Conservation (phyloP, 2,113 vertebrate genomes). For the Terrapene triunguis region DNA sequence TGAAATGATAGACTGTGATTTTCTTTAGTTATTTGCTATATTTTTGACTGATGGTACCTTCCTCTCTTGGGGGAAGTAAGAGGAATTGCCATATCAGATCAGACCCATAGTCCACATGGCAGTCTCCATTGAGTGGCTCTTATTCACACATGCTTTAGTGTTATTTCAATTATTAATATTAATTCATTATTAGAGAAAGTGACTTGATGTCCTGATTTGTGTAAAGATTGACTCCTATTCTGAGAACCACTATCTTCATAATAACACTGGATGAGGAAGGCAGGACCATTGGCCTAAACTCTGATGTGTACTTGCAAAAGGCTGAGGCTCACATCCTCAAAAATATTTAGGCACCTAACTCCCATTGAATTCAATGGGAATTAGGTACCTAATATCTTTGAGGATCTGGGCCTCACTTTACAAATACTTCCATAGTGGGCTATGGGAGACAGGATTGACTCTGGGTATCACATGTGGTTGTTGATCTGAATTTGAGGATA, state of each 20-base stretch:
- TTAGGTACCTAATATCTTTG: neutral
- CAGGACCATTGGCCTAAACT: neutral
- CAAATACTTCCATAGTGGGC: neutral
- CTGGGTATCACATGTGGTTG: neutral
- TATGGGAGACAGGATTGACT: neutral
- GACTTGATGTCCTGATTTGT: neutral
- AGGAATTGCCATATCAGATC: neutral
- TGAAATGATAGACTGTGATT: neutral
- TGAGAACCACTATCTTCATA: neutral
- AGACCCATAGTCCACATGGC: accelerated
- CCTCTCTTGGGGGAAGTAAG: neutral
- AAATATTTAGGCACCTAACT: neutral
- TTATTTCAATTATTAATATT: neutral
- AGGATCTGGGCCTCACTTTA: neutral
- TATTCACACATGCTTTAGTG: neutral
- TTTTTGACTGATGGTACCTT: neutral
- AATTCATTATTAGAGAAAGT: neutral
- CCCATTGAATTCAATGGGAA: too few species aligned
- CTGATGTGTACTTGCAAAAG: neutral
- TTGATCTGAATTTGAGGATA: neutral
- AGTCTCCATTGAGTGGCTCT: neutral
- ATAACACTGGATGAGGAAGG: neutral
- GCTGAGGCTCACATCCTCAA: neutral
- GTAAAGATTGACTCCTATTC: neutral
- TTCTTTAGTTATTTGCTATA: neutral